Evolutionary conservation across 1,140 invertebrate species (phyloP).

Genomic region (Capitella teleta): DNA sequence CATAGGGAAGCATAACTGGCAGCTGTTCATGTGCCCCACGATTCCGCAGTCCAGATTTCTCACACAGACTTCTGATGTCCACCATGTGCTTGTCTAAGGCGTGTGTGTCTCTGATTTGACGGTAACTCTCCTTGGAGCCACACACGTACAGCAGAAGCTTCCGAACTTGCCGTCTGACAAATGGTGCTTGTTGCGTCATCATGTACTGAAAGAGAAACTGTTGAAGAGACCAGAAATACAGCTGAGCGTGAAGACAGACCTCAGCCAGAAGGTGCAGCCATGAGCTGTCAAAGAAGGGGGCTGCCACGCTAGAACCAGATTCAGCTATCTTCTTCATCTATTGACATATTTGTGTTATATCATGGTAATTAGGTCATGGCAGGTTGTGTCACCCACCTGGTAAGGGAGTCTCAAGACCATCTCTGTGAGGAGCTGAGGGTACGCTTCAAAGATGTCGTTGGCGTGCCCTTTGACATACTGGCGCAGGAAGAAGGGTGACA

Average conservation of each 20-base stretch:
- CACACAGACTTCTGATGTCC: constrained; percentile 39
- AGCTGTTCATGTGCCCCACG: background rate
- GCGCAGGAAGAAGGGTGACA: constrained; percentile 76
- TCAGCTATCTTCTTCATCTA: constrained; percentile 53
- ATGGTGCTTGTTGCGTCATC: constrained; percentile 62
- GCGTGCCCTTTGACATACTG: constrained; percentile 86
- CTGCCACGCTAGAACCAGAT: constrained; percentile 19
- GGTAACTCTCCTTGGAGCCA: constrained; percentile 89
- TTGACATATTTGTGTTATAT: no score
- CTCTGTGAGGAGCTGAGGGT: constrained; percentile 84
- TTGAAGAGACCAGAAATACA: background rate
- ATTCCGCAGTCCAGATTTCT: constrained; percentile 24
- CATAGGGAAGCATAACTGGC: constrained; percentile 57
- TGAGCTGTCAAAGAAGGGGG: constrained; percentile 39
- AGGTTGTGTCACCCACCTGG: constrained; percentile 54
- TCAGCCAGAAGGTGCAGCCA: constrained; percentile 82
- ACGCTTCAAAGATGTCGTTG: constrained; percentile 83
- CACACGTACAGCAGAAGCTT: constrained; percentile 78
- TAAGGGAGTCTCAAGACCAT: constrained; percentile 87
- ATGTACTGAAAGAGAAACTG: constrained; percentile 55
- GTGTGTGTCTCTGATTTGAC: constrained; percentile 83
- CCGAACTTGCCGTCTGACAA: constrained; percentile 47
- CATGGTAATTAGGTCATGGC: no score
- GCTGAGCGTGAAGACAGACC: no score
- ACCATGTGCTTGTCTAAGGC: constrained; percentile 48